A percentile compares a stretch with the other conserved stretches of the same genome.
Evolutionary conservation across 2,797 vertebrate species (phyloP).

Genomic region (Lepilemur septentrionalis): DNA sequence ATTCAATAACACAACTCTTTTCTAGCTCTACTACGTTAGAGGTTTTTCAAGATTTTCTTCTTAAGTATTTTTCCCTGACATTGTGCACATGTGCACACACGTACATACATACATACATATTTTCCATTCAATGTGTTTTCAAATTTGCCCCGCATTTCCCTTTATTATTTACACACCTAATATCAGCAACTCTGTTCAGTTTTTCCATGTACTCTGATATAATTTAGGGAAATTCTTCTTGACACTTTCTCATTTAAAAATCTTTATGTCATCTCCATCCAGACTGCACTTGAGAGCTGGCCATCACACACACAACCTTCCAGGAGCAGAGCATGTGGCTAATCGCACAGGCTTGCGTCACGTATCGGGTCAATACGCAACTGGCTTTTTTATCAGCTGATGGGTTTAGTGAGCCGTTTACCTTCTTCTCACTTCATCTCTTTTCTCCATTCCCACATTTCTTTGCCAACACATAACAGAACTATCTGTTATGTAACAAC

Average conservation of each 20-base stretch:
- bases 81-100: neutral
- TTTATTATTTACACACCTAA: neutral
- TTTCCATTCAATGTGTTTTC: neutral
- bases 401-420: neutral
- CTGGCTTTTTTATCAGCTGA: neutral
- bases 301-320: too few relatives aligned
- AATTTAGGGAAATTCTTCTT: neutral
- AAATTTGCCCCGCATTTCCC: neutral
- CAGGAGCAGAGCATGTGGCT: neutral
- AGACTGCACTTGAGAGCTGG: neutral
- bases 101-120: neutral
- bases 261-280: neutral
- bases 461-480: neutral
- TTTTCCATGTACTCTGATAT: neutral
- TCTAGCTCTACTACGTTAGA: neutral
- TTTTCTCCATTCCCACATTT: neutral
- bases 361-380: accelerated
- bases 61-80: neutral
- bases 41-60: neutral
- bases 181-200: neutral
- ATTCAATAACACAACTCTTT: neutral
- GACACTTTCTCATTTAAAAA: neutral
- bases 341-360: neutral
- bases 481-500: neutral
- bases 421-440: neutral